Conservation (phyloP, 2,797 vertebrate species). For the Spheniscus humboldti region DNA sequence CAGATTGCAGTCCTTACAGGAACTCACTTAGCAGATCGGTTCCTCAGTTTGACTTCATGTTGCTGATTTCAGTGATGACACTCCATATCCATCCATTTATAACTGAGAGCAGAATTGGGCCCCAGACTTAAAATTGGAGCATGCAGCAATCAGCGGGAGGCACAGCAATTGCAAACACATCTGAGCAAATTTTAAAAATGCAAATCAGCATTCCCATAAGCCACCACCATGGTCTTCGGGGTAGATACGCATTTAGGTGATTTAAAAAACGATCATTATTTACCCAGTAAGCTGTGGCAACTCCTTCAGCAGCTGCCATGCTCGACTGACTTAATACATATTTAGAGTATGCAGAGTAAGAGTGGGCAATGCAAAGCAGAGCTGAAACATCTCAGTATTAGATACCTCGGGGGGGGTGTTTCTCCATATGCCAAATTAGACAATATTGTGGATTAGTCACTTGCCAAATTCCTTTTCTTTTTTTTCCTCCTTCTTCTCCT, state of each 20-base stretch:
- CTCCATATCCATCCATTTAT: not conserved
- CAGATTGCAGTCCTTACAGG: not conserved
- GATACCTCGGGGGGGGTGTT: conserved; percentile 27
- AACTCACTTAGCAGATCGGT: not conserved
- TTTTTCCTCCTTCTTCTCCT: not conserved
- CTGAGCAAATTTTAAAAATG: conserved; percentile 48
- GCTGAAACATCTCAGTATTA: conserved; percentile 55
- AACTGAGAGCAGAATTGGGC: not conserved
- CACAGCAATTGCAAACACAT: not conserved
- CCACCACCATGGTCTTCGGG: conserved; percentile 29
- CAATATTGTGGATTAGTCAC: conserved; percentile 65
- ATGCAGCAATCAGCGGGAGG: not conserved
- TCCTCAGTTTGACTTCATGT: not conserved
- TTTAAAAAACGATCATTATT: conserved; percentile 64
- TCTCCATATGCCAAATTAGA: conserved; percentile 62
- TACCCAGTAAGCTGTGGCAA: conserved; percentile 62
- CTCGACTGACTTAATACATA: conserved; percentile 66
- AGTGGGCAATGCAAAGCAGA: conserved; percentile 57
- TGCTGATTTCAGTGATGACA: not conserved
- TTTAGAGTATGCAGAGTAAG: conserved; percentile 62
- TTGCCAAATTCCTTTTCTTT: conserved; percentile 48
- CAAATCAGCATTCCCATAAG: conserved; percentile 58
- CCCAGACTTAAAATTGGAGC: not conserved
- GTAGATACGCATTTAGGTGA: conserved; percentile 51
- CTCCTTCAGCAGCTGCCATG: conserved; percentile 61